A percentile compares a stretch with the other conserved stretches of the same genome.
Evolutionary conservation across 2,797 vertebrate species (phyloP).

Genomic region (Antrozous pallidus): DNA sequence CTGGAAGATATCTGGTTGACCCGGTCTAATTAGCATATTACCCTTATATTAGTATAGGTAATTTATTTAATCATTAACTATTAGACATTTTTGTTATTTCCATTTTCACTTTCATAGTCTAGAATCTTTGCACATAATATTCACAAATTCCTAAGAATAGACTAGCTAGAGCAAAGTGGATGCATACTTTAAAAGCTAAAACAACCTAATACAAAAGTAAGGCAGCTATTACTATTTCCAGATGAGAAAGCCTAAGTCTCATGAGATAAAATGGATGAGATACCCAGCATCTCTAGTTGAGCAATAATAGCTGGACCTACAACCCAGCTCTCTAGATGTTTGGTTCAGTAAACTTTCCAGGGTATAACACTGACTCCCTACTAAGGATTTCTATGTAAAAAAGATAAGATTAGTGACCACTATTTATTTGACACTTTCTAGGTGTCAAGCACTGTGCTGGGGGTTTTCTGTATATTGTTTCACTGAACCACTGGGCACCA

Average conservation of each 20-base stretch:
- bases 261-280: constrained; percentile 18
- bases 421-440: background rate
- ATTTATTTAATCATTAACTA: constrained; percentile 5
- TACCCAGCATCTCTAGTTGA: background rate
- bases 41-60: background rate
- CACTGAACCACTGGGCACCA: background rate
- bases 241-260: background rate
- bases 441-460: background rate
- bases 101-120: background rate
- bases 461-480: background rate
- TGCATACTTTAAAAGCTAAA: constrained; percentile 9
- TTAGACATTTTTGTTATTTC: constrained; percentile 7
- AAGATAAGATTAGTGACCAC: background rate
- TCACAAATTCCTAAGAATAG: background rate
- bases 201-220: background rate
- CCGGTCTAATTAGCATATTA: no score
- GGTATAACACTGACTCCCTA: background rate
- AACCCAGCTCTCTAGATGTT: background rate
- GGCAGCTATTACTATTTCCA: background rate
- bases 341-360: constrained; percentile 13
- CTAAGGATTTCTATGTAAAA: background rate
- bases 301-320: background rate
- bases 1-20: no score
- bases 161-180: background rate
- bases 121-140: background rate